Evolutionary conservation across 2,888 invertebrate genomes (phyloP), one percentile per base, ranked within the genome.

Genomic region (Agriotes lineatus): DNA sequence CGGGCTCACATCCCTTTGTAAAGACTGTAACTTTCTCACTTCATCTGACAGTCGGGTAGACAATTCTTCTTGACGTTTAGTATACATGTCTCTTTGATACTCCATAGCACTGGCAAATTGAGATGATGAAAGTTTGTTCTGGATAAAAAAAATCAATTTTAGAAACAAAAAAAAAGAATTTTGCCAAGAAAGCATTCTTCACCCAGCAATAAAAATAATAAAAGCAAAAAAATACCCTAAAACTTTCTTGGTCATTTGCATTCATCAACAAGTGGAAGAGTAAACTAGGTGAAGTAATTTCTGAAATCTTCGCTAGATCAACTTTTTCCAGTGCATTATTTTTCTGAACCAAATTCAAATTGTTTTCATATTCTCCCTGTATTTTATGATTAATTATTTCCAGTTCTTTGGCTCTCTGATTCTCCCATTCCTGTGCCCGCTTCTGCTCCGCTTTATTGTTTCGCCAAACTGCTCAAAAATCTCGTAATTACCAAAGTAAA

Each of bases 351-450:
- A 2, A n/a, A 54, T 73, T 60, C 30, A 73, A 67, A 61, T 75
- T 72, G 42, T 76, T 77, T 77, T 76, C 75, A 30, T 86, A 81
- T 69, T 88, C 86, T 48, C 82, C 86, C 73, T 86, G 85, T 0
- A 87, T 84, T 75, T 86, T 85, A 60, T 86, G 86, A 66, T 87
- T 87, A 0, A 89, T 76, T 72, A 82, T 84, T 81, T 90, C 89
- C 71, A 88, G 85, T 67, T 86, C 86, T 72, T 87, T 87, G 1
- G 87, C 72, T 70, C 83, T 85, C 79, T 89, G 88, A 75, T 86
- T 77, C 70, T 90, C 89, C 70, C 83, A 86, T 69, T 85, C 85
- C 48, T 79, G 78, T 1, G 77, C 77, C 2, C 77, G 75, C 35
- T 80, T 76, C 59, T 82, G 79, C 73, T 85, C 85, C 2, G 84